A percentile compares a stretch with the other conserved stretches of the same genome.
Conservation (phyloP, 2,888 invertebrate species). For the Antitype chi region DNA sequence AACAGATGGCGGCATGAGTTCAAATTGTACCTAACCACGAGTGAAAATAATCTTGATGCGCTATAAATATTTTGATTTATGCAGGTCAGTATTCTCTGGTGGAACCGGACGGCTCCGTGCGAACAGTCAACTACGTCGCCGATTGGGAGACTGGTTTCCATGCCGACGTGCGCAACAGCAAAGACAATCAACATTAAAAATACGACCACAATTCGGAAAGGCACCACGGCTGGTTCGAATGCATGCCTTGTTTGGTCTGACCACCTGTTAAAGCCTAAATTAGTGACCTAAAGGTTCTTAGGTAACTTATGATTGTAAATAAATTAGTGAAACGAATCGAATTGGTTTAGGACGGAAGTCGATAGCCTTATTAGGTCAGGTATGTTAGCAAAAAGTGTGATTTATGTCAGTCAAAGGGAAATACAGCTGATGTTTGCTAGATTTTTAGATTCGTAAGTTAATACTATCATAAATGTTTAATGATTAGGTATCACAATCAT, state of each 20-base stretch:
- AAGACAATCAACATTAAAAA: slow-evolving; percentile 87
- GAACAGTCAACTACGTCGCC: slow-evolving; percentile 94
- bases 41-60: neutral
- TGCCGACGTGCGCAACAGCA: slow-evolving; percentile 93
- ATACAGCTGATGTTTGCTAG: slow-evolving; percentile 34
- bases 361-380: slow-evolving; percentile 56
- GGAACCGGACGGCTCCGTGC: slow-evolving; percentile 94
- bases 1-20: neutral
- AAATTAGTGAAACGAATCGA: slow-evolving; percentile 57
- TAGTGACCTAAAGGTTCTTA: slow-evolving; percentile 55
- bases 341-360: slow-evolving; percentile 52
- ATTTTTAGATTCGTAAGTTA: slow-evolving; percentile 48
- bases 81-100: slow-evolving; percentile 92
- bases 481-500: slow-evolving; percentile 39
- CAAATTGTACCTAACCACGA: neutral
- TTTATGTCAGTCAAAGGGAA: slow-evolving; percentile 47
- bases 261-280: slow-evolving; percentile 61
- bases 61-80: slow-evolving; percentile 64
- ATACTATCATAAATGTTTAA: slow-evolving; percentile 42
- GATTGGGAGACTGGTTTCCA: slow-evolving; percentile 95
- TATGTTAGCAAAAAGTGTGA: slow-evolving; percentile 57
- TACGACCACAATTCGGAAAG: slow-evolving; percentile 51
- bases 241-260: slow-evolving; percentile 59
- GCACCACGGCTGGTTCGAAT: slow-evolving; percentile 56
- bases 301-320: slow-evolving; percentile 62